Evolutionary conservation across 2,888 invertebrate genomes (phyloP).

Genomic region (Mimas tiliae): DNA sequence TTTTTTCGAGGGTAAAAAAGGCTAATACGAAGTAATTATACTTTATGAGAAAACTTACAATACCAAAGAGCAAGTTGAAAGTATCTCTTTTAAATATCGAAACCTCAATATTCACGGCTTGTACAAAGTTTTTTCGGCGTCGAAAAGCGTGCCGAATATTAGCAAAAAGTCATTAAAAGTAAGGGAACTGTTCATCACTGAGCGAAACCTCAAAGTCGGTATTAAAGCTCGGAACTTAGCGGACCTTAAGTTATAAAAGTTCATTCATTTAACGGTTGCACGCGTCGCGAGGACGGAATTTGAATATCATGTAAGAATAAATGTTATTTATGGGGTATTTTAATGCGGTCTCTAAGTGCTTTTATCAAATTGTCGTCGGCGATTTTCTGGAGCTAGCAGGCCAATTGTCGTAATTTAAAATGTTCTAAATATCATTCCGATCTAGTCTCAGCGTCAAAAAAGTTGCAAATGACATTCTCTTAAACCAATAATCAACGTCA

Average conservation of each 20-base stretch:
- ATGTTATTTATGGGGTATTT: slow-evolving; percentile 29
- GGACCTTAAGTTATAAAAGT: slow-evolving; percentile 81
- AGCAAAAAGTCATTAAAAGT: slow-evolving; percentile 85
- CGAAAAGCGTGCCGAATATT: slow-evolving; percentile 73
- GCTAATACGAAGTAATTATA: slow-evolving; percentile 25
- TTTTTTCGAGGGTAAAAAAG: neutral
- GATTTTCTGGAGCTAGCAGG: slow-evolving; percentile 7
- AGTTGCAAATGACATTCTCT: too few species aligned
- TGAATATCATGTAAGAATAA: slow-evolving; percentile 46
- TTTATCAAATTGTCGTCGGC: slow-evolving; percentile 24
- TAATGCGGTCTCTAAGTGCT: slow-evolving; percentile 25
- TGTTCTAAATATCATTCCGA: too few species aligned
- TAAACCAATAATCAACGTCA: too few species aligned
- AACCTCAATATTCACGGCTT: slow-evolving; percentile 52
- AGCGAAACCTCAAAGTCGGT: slow-evolving; percentile 73
- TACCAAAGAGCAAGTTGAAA: slow-evolving; percentile 25
- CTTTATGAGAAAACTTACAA: slow-evolving; percentile 29
- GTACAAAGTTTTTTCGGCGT: slow-evolving; percentile 63
- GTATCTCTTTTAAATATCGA: slow-evolving; percentile 46
- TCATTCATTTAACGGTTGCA: slow-evolving; percentile 83
- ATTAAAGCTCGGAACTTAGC: slow-evolving; percentile 68
- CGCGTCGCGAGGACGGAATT: slow-evolving; percentile 70
- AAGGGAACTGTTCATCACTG: slow-evolving; percentile 79
- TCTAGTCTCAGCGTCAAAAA: too few species aligned
- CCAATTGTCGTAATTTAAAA: too few species aligned